Base-by-base conservation (phyloP, 1,140 invertebrate species). In the Aphidius ervi region DNA sequence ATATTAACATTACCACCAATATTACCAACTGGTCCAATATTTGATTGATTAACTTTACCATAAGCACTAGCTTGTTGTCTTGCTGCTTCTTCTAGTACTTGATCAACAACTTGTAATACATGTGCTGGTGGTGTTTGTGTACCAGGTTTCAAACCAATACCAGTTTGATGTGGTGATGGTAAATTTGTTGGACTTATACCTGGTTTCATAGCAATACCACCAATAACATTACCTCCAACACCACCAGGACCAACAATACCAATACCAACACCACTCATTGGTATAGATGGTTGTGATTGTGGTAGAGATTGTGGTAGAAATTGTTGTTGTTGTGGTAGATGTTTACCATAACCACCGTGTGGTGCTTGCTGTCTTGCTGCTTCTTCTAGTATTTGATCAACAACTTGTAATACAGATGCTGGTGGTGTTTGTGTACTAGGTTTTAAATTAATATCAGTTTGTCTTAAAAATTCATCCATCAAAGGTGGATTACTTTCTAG, bases 1-100 rank as follows among this genome's bases (percentile, higher is more conserved):
- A n/a, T n/a, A n/a, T n/a, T n/a, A n/a, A 16, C 16, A 16, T 16
- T 16, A 1, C 16, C 16, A 16, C 16, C 16, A 16, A 16, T 16
- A 16, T 16, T 16, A 16, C 16, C 16, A 16, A 68, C 63, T 49
- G 65, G 65, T 39, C 75, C 76, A 5, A 72, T 74, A 9, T 68
- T 68, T 65, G 81, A 76, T 64, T 89, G 85, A 70, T 84, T 84
- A 63, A 89, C 87, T 74, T 90, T 90, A 4, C 88, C n/a, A n/a
- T n/a, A n/a, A n/a, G n/a, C n/a, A n/a, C n/a, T n/a, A n/a, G 86
- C 87, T 70, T 91, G 90, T 72, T 92, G 92, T 31, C 91, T 82
- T 1, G 91, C 91, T 49, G 93, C 94, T 71, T 94, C 92, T 70
- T 95, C 92, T 74, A 96, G 94, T 2, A 96, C 93, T 79, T 96